Conservation (phyloP, 2,797 vertebrate genomes). For the Trachops cirrhosus region DNA sequence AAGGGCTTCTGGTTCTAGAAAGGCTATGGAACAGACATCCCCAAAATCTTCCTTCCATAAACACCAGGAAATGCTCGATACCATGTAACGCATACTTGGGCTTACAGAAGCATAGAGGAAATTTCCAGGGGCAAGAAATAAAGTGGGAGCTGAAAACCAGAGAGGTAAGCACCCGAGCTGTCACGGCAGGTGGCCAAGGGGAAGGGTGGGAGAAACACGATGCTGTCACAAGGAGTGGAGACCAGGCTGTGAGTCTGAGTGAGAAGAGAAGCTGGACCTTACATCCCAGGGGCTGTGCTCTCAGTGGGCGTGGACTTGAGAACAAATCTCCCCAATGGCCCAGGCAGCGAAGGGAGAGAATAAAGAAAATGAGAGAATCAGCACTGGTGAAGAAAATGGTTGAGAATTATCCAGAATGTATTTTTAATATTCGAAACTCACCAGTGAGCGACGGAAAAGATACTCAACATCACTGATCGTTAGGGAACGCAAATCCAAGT, state of each 20-base stretch:
- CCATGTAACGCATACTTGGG: neutral
- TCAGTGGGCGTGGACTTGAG: neutral
- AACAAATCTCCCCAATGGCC: neutral
- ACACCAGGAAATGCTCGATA: neutral
- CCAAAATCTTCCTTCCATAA: neutral
- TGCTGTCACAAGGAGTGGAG: accelerated
- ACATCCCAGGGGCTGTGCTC: too few relatives aligned
- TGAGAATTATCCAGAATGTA: neutral
- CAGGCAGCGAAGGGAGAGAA: neutral
- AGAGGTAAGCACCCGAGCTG: neutral
- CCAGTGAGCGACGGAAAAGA: neutral
- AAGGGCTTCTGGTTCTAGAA: constrained; percentile 36
- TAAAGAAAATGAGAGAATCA: neutral
- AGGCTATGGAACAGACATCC: neutral
- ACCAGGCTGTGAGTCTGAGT: neutral
- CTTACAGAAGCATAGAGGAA: neutral
- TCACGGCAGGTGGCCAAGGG: neutral
- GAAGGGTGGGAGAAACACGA: accelerated
- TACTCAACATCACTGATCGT: neutral
- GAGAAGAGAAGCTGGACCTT: neutral
- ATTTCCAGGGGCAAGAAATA: neutral
- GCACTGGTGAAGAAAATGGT: neutral
- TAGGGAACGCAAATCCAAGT: neutral
- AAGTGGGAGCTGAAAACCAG: neutral
- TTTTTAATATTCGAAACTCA: neutral